Evolutionary conservation across 2,797 vertebrate species (phyloP), one percentile per base, ranked within the genome.

Genomic region (Prunella strophiata): DNA sequence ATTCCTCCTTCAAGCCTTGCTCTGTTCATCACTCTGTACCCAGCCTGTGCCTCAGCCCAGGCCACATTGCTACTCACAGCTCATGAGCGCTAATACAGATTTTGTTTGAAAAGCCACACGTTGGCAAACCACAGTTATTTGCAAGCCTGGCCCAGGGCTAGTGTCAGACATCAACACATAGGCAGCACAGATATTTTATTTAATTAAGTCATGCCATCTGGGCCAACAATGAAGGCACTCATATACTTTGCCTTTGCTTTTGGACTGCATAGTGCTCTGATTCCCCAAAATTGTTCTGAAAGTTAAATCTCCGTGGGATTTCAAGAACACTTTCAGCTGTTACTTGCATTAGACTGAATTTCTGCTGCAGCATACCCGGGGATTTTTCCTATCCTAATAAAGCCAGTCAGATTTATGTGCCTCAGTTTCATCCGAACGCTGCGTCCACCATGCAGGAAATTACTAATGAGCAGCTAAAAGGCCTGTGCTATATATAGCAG

Each of bases 41-140:
- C 58, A 51, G 76, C 89, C 26, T 78, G 94, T 96, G 89, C 94
- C 94, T 83, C 74, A 92, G 70, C 91, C 87, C 84, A 23, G 70
- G 91, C 88, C 92, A 75, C 68, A n/a, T 63, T 52, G 34, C 92
- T 91, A 13, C 95, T 92, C 81, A 92, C 0, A 20, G 65, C 51
- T 91, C 92, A 92, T 65, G 72, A 89, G 85, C 10, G 0, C 93
- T 81, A 88, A 93, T 62, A 50, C 73, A 67, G 51, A 70, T 94
- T 84, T 71, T 94, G 88, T 94, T 95, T 97, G 93, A 96, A 93
- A 97, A 96, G 93, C 94, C 94, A 93, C 94, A 96, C 34, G 5
- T 91, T 97, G 91, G 91, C 88, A 97, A 94, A 97, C 94, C 95
- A 92, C 95, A 97, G 93, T 92, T 97, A 97, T 97, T 95, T 93